Conservation (phyloP, 2,888 invertebrate species). For the Hoplodrina ambigua region DNA sequence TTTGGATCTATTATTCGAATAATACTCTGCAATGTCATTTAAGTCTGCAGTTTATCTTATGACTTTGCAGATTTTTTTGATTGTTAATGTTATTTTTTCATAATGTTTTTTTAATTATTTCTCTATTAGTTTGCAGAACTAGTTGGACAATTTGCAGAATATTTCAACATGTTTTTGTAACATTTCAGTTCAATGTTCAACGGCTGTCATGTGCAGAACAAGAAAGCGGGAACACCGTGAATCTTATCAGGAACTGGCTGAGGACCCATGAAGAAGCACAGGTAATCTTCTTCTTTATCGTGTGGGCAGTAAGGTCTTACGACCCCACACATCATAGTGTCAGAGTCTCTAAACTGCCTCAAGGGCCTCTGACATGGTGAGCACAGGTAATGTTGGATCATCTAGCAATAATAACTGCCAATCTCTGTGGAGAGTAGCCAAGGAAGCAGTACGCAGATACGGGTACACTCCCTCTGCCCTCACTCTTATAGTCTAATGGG, state of each 20-base stretch:
- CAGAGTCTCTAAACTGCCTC: too few relatives aligned
- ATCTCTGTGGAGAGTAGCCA: too few relatives aligned
- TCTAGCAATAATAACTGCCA: too few relatives aligned
- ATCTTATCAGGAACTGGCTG: slow-evolving; percentile 75
- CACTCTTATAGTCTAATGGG: too few relatives aligned
- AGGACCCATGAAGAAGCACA: slow-evolving; percentile 83
- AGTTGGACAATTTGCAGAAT: background rate
- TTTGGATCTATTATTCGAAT: background rate
- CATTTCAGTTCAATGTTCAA: slow-evolving; percentile 74
- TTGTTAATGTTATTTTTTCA: too few relatives aligned
- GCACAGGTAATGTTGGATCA: slow-evolving; percentile 73
- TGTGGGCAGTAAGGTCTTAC: too few relatives aligned
- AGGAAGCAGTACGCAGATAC: too few relatives aligned
- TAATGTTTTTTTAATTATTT: too few relatives aligned
- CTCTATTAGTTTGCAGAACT: too few relatives aligned
- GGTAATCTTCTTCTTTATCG: slow-evolving; percentile 61
- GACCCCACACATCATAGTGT: too few relatives aligned
- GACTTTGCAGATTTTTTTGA: background rate
- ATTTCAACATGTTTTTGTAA: background rate
- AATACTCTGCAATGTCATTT: slow-evolving; percentile 52
- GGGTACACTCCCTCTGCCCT: too few relatives aligned
- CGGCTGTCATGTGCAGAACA: slow-evolving; percentile 45
- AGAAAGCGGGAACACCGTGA: slow-evolving; percentile 62
- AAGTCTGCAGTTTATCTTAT: slow-evolving; percentile 8
- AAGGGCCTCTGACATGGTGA: background rate